Evolutionary conservation across 2,797 vertebrate species (phyloP).

Genomic region (Brachymystax lenok): DNA sequence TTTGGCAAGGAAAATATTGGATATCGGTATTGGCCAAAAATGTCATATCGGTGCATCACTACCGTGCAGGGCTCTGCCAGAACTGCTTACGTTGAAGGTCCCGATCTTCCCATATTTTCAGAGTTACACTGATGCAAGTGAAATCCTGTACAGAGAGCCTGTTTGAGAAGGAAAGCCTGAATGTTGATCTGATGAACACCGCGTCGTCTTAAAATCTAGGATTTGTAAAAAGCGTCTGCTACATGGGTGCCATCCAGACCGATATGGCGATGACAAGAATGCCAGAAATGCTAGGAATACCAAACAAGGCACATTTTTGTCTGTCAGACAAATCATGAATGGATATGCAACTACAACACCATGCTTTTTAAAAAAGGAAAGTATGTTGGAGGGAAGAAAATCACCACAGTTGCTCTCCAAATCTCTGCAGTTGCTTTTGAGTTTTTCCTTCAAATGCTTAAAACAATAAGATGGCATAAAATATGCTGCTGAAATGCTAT

Average conservation of each 20-base stretch:
- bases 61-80: too few relatives aligned
- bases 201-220: conserved; percentile 25
- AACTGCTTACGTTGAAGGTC: too few relatives aligned
- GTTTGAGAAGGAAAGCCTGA: not conserved
- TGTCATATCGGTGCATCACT: too few relatives aligned
- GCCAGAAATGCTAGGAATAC: conserved; percentile 12
- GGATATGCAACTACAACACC: not conserved
- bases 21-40: too few relatives aligned
- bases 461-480: too few relatives aligned
- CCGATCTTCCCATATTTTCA: not conserved
- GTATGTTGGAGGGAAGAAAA: too few relatives aligned
- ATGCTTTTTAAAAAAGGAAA: not conserved
- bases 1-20: too few relatives aligned
- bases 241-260: conserved; percentile 16
- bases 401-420: too few relatives aligned
- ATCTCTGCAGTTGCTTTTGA: too few relatives aligned
- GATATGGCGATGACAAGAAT: not conserved
- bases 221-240: conserved; percentile 42
- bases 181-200: not conserved
- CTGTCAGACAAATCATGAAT: too few relatives aligned
- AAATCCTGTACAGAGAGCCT: not conserved
- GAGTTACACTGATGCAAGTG: not conserved
- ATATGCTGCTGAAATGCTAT: too few relatives aligned
- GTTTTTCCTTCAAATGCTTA: too few relatives aligned
- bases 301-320: not conserved